Evolutionary conservation across 1,140 invertebrate species (phyloP).

Genomic region (Drosophila asahinai): DNA sequence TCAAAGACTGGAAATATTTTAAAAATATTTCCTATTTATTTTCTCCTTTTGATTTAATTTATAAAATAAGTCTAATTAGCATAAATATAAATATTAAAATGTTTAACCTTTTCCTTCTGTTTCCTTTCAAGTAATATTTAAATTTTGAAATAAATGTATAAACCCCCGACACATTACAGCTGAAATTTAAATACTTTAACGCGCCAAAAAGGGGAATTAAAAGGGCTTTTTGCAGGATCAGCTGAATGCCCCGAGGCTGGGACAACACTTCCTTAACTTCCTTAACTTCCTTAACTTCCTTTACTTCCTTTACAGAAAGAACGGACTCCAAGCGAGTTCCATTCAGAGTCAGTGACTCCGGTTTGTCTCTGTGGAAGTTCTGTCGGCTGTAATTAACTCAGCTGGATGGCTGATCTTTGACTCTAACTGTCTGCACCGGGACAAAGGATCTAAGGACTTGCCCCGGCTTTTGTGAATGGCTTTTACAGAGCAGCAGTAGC

Average conservation of each 20-base stretch:
- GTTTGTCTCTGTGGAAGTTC: conserved; percentile 47
- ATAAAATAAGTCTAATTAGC: no score
- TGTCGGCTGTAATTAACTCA: conserved; percentile 82
- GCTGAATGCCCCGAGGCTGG: conserved; percentile 54
- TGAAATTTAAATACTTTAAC: conserved; percentile 35
- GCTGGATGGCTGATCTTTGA: conserved; percentile 83
- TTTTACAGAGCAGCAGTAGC: conserved; percentile 34
- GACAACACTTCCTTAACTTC: conserved; percentile 49
- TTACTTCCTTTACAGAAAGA: conserved; percentile 1
- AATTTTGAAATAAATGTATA: not conserved
- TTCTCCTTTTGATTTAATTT: no score
- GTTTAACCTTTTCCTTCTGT: not conserved
- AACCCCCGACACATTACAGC: not conserved
- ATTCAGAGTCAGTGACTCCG: conserved; percentile 51
- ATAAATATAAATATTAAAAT: not conserved
- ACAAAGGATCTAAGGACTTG: conserved; percentile 61
- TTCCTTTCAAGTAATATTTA: no score
- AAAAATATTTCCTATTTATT: no score
- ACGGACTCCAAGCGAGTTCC: conserved; percentile 37
- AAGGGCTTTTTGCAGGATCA: conserved; percentile 26
- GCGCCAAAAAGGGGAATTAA: conserved; percentile 34
- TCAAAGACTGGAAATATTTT: no score
- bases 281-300: not conserved
- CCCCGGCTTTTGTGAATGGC: conserved; percentile 46
- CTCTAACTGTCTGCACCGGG: conserved; percentile 76